A percentile compares a stretch with the other conserved stretches of the same genome.
Conservation (phyloP, 2,888 invertebrate genomes). For the Cryptocephalus primarius region DNA sequence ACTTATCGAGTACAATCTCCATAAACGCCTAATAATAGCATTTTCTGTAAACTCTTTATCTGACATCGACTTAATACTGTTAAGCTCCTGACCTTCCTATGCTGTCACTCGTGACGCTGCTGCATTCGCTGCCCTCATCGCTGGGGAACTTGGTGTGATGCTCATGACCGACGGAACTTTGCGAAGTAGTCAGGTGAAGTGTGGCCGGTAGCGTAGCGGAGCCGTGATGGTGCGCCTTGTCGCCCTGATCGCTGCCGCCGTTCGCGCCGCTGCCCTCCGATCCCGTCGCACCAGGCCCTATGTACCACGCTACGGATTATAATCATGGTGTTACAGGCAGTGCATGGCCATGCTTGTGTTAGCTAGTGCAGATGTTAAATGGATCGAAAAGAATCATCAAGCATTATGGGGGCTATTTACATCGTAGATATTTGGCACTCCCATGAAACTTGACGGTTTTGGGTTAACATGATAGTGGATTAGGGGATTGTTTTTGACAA, state of each 20-base stretch:
- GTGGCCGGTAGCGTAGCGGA: slow-evolving; percentile 57
- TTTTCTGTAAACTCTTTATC: not conserved
- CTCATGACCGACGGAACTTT: slow-evolving; percentile 32
- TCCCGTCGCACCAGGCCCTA: slow-evolving; percentile 36
- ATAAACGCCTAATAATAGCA: no score
- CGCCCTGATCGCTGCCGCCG: slow-evolving; percentile 39
- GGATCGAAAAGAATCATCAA: not conserved
- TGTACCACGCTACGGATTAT: slow-evolving; percentile 37
- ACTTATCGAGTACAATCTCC: no score
- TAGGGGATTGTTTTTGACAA: no score
- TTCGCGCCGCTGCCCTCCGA: slow-evolving; percentile 35
- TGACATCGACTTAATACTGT: slow-evolving; percentile 14
- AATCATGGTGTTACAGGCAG: slow-evolving; percentile 29
- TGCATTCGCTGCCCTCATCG: slow-evolving; percentile 75
- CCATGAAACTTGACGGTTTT: no score
- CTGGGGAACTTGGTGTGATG: slow-evolving; percentile 1
- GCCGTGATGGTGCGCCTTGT: slow-evolving; percentile 41
- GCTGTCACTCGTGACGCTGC: slow-evolving; percentile 78
- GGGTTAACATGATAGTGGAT: no score
- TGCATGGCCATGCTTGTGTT: slow-evolving; percentile 18
- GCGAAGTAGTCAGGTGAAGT: slow-evolving; percentile 41
- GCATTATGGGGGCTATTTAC: no score
- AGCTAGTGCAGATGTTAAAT: slow-evolving; percentile 10
- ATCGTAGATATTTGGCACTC: no score
- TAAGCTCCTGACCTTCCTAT: slow-evolving; percentile 46